These are phyloP conservation scores for Eupithecia centaureata DNA, from an alignment of 2,888 invertebrate genomes.

Conservation along the genomic window DNA sequence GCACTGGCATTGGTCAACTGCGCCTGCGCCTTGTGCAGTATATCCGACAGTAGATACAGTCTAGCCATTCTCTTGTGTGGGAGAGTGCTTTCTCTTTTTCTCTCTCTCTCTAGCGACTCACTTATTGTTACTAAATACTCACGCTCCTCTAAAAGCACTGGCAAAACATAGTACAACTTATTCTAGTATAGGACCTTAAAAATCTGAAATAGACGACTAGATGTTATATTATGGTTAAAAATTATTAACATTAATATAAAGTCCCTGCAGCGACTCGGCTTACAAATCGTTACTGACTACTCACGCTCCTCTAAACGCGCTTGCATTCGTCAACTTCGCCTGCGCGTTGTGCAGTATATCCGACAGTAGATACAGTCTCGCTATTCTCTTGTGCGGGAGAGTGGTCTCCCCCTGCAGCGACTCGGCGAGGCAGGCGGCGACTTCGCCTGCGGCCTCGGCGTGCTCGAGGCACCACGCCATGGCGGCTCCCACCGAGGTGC, in stretches of 20 bases:
- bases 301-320: conserved; percentile 94
- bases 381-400: conserved; percentile 93
- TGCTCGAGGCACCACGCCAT: conserved; percentile 99
- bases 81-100: neutral
- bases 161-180: too few species aligned
- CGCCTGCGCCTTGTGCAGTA: conserved; percentile 98
- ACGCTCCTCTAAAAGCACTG: conserved; percentile 95
- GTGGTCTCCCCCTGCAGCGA: conserved; percentile 91
- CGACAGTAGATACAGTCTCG: conserved; percentile 96
- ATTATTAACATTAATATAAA: too few species aligned
- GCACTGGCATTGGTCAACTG: conserved; percentile 98
- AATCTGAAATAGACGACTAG: too few species aligned
- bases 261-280: neutral
- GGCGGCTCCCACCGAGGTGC: conserved; percentile 93
- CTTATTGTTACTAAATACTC: conserved; percentile 61
- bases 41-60: conserved; percentile 82
- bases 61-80: conserved; percentile 75
- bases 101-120: neutral
- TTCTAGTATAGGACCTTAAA: too few species aligned
- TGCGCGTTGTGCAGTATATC: conserved; percentile 99
- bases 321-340: conserved; percentile 97
- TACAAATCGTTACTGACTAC: conserved; percentile 51
- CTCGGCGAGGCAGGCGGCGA: conserved; percentile 95
- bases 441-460: conserved; percentile 97
- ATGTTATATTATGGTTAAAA: too few species aligned